phyloP scores from a whole-genome alignment of 2,797 vertebrate genomes.

The Echiichthys vipera region DNA sequence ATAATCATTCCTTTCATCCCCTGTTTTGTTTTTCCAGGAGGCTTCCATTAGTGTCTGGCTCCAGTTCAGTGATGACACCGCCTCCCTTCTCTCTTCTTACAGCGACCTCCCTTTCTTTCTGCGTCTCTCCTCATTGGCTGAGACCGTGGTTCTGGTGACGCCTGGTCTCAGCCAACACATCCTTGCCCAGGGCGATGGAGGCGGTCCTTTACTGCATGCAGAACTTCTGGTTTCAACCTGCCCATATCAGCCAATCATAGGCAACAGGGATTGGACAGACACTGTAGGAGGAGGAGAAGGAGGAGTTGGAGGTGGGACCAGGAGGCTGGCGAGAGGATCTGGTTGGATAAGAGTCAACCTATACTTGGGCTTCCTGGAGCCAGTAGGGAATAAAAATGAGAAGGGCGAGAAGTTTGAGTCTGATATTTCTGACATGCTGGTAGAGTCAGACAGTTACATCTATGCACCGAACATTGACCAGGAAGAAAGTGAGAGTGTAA shows the following conservation, averaged over 20 bases:
- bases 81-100: conserved; percentile 77
- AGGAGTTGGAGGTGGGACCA: conserved; percentile 31
- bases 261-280: conserved; percentile 18
- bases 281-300: not conserved
- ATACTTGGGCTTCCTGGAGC: conserved; percentile 65
- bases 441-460: conserved; percentile 65
- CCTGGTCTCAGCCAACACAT: conserved; percentile 65
- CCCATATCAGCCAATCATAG: conserved; percentile 34
- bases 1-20: not conserved
- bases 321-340: conserved; percentile 77
- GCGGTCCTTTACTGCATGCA: conserved; percentile 80
- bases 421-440: conserved; percentile 71
- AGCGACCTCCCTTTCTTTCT: conserved; percentile 67
- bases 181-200: conserved; percentile 81
- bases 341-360: conserved; percentile 85
- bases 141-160: conserved; percentile 77
- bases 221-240: conserved; percentile 80
- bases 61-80: conserved; percentile 82
- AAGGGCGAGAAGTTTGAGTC: conserved; percentile 63
- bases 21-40: conserved; percentile 69
- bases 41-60: conserved; percentile 82
- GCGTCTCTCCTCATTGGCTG: conserved; percentile 78
- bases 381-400: conserved; percentile 47
- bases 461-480: conserved; percentile 53
- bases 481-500: conserved; percentile 26